phyloP scores from a whole-genome alignment of 2,888 invertebrate genomes.

The Nymphalis polychloros region DNA sequence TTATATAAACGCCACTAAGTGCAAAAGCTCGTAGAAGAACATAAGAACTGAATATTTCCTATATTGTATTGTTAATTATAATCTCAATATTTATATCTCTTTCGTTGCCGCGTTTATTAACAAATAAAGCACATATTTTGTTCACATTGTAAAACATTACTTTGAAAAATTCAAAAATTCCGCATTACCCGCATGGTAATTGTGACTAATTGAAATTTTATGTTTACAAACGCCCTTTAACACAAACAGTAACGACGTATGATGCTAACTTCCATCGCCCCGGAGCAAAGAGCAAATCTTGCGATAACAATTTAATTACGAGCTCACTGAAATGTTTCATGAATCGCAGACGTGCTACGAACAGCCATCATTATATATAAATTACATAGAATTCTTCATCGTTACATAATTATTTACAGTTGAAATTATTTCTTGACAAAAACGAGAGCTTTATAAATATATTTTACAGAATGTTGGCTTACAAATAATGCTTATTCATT shows the following conservation, averaged over 20 bases:
- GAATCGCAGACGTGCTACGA: constrained; percentile 21
- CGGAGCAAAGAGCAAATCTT: not conserved
- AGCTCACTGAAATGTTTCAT: not conserved
- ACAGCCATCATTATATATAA: constrained; percentile 9
- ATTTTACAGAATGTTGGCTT: constrained; percentile 30
- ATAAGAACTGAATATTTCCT: too few relatives aligned
- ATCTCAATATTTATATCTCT: too few relatives aligned
- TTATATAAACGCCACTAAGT: too few relatives aligned
- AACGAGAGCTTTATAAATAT: constrained; percentile 14
- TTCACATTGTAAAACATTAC: too few relatives aligned
- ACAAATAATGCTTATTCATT: constrained; percentile 30
- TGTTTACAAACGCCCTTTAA: too few relatives aligned
- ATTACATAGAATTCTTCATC: constrained; percentile 16
- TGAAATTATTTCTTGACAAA: constrained; percentile 14
- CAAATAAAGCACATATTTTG: too few relatives aligned
- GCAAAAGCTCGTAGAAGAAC: too few relatives aligned
- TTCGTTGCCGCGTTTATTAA: too few relatives aligned
- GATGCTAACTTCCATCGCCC: not conserved
- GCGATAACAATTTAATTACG: constrained; percentile 6
- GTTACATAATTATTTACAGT: constrained; percentile 22
- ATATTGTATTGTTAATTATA: too few relatives aligned
- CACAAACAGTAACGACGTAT: not conserved
- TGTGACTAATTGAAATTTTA: too few relatives aligned
- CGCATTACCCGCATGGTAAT: too few relatives aligned
- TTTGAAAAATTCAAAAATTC: too few relatives aligned